Percentiles rank a stretch among this genome's conserved stretches.
These are phyloP conservation scores for Ophion ventricosus DNA, from an alignment of 2,888 invertebrate genomes.

Conservation along the genomic window DNA sequence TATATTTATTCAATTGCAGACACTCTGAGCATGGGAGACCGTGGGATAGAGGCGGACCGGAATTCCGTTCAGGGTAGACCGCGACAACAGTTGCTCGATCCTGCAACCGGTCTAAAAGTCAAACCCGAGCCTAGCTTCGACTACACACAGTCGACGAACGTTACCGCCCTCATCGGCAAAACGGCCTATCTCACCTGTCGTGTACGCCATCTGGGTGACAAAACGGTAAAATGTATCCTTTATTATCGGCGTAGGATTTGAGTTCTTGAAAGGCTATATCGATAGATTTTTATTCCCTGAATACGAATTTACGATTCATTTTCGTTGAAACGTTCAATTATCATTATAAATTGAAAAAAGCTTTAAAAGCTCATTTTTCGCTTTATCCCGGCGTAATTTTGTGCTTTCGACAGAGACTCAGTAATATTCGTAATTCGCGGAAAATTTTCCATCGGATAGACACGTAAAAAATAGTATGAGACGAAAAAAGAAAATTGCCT, in stretches of 20 bases:
- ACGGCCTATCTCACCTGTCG: conserved; percentile 81
- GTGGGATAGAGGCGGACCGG: conserved; percentile 78
- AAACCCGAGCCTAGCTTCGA: conserved; percentile 81
- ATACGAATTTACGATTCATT: too few relatives aligned
- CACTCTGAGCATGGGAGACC: conserved; percentile 81
- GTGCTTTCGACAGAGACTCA: too few relatives aligned
- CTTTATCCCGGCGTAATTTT: too few relatives aligned
- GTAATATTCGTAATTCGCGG: too few relatives aligned
- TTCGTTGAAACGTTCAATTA: too few relatives aligned
- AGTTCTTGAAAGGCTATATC: too few relatives aligned
- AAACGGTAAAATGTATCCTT: conserved; percentile 74
- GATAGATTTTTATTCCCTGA: too few relatives aligned
- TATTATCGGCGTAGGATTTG: background rate
- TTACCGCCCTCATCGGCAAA: conserved; percentile 82
- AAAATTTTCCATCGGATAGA: too few relatives aligned
- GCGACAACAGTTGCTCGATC: conserved; percentile 81
- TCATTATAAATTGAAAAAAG: too few relatives aligned
- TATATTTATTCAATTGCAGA: conserved; percentile 74
- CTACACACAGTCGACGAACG: conserved; percentile 78
- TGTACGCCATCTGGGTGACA: conserved; percentile 81
- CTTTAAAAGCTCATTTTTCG: too few relatives aligned
- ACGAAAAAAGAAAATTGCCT: too few relatives aligned
- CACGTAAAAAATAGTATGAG: too few relatives aligned
- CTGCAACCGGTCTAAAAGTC: conserved; percentile 74
- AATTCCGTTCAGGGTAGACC: conserved; percentile 78